Evolutionary conservation across 2,888 invertebrate species (phyloP), one percentile per base, ranked within the genome.

Genomic region (Hemistola chrysoprasaria): DNA sequence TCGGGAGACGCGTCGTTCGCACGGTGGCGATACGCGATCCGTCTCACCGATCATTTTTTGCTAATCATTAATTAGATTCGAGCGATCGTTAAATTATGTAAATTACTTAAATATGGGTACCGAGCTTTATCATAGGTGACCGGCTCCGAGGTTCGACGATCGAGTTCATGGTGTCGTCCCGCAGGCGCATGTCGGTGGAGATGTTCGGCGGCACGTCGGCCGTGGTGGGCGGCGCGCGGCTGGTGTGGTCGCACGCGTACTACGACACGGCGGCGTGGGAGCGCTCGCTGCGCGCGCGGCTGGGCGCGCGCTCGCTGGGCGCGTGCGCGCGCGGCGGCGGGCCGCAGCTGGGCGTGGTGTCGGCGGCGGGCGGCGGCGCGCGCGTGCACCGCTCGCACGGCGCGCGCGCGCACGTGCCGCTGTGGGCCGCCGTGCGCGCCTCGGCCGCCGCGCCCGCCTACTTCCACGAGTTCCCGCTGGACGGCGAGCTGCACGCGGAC

Each of bases 371-470:
- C 7, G 93, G 91, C 6, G 90, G 91, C 2, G 93, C 96, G 3
- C 96, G 92, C 78, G 89, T 97, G 52, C 97, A 97, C 83, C 92
- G 97, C 56, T 96, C 96, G 72, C 98, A 97, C 83, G 92, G 93
- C 46, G 89, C 93, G 52, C 97, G 97, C 29, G 92, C 92, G 32
- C 90, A 91, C 45, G 92, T 94, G 51, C 84, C 86, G 53, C 81
- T 96, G 40, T 97, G 96, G 96, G 93, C 96, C 83, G 95, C 95
- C 7, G 93, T 96, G 11, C 85, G 97, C 53, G 97, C 97, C 0
- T 96, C 96, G 0, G 95, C 97, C 26, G 97, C 97, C 27, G 97
- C 97, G 3, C 98, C 97, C 1, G 95, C 95, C 0, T 97, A 97
- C 87, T 98, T 97, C 84, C 93, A 94, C 66, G 97, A 96, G 78